Evolutionary conservation across 2,113 vertebrate genomes (phyloP), one percentile per base, ranked within the genome.

Genomic region (Cephalopterus ornatus): DNA sequence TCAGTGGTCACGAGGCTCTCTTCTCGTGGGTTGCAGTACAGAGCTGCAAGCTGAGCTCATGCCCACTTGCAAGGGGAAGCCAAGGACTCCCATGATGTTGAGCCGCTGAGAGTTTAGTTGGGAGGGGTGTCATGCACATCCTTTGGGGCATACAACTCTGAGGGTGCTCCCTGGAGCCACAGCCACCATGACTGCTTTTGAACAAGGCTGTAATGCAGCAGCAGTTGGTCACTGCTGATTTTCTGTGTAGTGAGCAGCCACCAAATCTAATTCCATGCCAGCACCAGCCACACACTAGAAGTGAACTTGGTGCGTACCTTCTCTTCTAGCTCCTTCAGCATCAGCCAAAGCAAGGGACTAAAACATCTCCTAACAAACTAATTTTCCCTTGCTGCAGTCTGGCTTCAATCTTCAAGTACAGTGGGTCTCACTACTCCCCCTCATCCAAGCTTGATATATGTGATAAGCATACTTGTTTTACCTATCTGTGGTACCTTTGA

Each of bases 301-400:
- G 22, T 19, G 16, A 18, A 16, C 24, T 67, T 33, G 12, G 22
- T 20, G 18, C 20, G 26, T 46, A 35, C 0, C 0, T 55, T 74
- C 37, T 52, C 32, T 66, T 90, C 41, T 56, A 66, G 32, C 23
- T 55, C 61, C 42, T 58, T 75, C 61, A 82, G 42, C 46, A 66
- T 58, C 37, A 85, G 10, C 19, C 32, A 67, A 59, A 85, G 49
- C 14, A 61, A 52, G 44, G 6, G 9, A 21, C 16, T 89, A 49
- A 80, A 86, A 52, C 11, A 26, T 61, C 49, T 68, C 74, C 52
- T 71, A 35, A 70, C 27, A 53, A 70, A 56, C 33, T 37, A 6
- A 15, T 52, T 92, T 67, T 87, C n/a, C 27, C 12, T 72, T 55
- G 28, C 67, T 65, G 62, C 72, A 80, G 24, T 8, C 41, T 75